Evolutionary conservation across 2,888 invertebrate species (phyloP).

Genomic region (Muscina levida): DNA sequence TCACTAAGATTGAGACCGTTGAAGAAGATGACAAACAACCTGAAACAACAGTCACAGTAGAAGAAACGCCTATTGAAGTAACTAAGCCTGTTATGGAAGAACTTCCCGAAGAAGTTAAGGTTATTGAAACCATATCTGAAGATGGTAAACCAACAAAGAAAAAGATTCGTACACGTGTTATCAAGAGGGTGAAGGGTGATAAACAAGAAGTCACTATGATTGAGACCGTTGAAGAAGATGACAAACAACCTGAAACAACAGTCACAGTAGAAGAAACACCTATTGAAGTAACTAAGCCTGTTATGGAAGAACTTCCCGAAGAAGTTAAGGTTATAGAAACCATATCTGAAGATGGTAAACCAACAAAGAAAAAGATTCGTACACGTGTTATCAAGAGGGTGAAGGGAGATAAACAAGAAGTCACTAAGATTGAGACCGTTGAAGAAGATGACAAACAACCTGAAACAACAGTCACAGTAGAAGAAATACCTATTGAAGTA

Average conservation of each 20-base stretch:
- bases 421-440: slow-evolving; percentile 46
- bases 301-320: slow-evolving; percentile 39
- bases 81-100: slow-evolving; percentile 41
- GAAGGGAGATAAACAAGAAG: slow-evolving; percentile 48
- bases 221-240: slow-evolving; percentile 60
- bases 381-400: slow-evolving; percentile 45
- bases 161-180: slow-evolving; percentile 53
- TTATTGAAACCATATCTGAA: slow-evolving; percentile 45
- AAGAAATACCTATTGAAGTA: slow-evolving; percentile 30
- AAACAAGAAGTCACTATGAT: slow-evolving; percentile 61
- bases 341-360: slow-evolving; percentile 41
- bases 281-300: slow-evolving; percentile 38
- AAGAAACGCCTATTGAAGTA: slow-evolving; percentile 45
- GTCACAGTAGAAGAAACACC: slow-evolving; percentile 52
- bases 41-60: slow-evolving; percentile 52
- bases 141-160: slow-evolving; percentile 55
- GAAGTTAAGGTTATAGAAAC: slow-evolving; percentile 34
- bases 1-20: slow-evolving; percentile 50
- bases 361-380: slow-evolving; percentile 35
- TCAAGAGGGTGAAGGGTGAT: slow-evolving; percentile 54
- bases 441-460: slow-evolving; percentile 53
- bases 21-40: slow-evolving; percentile 48
- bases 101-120: slow-evolving; percentile 51
- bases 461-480: slow-evolving; percentile 45
- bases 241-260: slow-evolving; percentile 58